Conservation (phyloP, 1,140 invertebrate species). For the Rhagoletis pomonella region DNA sequence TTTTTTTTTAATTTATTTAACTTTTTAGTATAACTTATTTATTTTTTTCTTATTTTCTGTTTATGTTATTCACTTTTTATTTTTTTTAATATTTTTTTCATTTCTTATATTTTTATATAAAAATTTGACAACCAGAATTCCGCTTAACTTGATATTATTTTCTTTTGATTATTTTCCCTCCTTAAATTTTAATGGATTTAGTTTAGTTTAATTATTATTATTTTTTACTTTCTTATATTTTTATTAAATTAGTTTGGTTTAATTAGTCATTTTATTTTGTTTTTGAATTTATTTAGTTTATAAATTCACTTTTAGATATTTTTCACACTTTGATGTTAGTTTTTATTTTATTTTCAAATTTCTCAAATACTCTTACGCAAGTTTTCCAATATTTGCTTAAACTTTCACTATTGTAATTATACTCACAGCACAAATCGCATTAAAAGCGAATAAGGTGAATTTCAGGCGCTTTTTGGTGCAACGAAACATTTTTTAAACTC, state of each 20-base stretch:
- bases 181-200: no score
- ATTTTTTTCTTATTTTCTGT: neutral
- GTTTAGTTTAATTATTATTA: neutral
- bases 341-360: neutral
- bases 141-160: no score
- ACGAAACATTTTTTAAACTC: neutral
- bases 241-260: neutral
- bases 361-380: neutral
- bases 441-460: conserved; percentile 35
- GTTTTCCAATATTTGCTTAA: neutral
- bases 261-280: neutral
- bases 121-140: no score
- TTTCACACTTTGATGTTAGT: no score
- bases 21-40: neutral
- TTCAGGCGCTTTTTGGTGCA: conserved; percentile 37
- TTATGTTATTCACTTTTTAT: no score
- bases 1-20: neutral
- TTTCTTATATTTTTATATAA: neutral
- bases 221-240: neutral
- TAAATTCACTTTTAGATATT: no score
- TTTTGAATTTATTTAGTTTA: neutral
- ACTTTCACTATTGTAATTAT: neutral
- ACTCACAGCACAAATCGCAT: conserved; percentile 56
- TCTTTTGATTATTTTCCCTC: no score
- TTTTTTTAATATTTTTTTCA: neutral